Conservation (phyloP, 92 coral and sea anemone species). For the Isaurus tuberculatus region DNA sequence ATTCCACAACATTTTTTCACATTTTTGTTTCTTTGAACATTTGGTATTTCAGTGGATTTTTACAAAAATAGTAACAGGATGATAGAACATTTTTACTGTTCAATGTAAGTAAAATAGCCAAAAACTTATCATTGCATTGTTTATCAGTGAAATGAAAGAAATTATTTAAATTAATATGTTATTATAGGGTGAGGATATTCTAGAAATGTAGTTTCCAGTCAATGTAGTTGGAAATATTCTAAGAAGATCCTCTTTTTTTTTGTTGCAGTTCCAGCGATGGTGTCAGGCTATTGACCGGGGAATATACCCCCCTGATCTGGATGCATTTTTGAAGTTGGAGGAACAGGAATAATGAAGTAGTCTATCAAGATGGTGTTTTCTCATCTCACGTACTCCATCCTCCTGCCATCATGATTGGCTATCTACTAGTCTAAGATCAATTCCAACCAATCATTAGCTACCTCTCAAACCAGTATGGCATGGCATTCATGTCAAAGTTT, state of each 20-base stretch:
- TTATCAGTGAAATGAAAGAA: no score
- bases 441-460: background rate
- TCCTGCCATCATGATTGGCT: conserved; percentile 17
- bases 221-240: no score
- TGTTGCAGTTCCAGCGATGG: conserved; percentile 84
- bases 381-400: background rate
- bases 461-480: conserved; percentile 25
- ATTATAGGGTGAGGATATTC: no score
- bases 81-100: no score
- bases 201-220: no score
- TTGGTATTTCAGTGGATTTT: no score
- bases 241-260: background rate
- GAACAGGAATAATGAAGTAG: conserved; percentile 31
- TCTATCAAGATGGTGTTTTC: background rate
- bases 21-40: no score
- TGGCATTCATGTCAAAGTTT: background rate
- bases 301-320: conserved; percentile 78
- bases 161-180: no score
- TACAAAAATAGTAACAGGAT: no score
- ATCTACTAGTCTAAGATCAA: conserved; percentile 1
- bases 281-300: conserved; percentile 91
- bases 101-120: no score
- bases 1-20: no score
- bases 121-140: no score
- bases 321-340: conserved; percentile 74